Conservation (phyloP, 2,888 invertebrate genomes). For the Plebejus argus region DNA sequence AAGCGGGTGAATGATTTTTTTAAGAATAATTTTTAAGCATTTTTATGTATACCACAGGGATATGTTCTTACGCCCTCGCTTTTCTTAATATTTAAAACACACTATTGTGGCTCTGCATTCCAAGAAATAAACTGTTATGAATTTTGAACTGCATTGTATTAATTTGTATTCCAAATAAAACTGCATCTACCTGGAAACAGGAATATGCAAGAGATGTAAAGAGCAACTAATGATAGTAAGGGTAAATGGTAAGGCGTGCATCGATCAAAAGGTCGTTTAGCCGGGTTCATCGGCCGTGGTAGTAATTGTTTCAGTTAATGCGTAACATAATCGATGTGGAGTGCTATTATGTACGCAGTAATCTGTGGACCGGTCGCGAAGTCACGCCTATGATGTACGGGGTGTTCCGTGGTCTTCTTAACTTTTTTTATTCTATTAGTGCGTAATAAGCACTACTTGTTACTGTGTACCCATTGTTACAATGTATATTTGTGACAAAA, state of each 20-base stretch:
- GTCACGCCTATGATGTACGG: slow-evolving; percentile 62
- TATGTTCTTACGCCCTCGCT: neutral
- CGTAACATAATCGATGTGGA: slow-evolving; percentile 60
- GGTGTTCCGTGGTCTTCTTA: slow-evolving; percentile 39
- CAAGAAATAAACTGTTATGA: neutral
- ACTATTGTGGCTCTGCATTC: neutral
- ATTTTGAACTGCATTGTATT: neutral
- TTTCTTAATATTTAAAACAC: neutral
- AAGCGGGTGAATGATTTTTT: neutral
- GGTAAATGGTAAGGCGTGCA: slow-evolving; percentile 27
- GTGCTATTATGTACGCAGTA: slow-evolving; percentile 57
- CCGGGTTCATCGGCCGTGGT: slow-evolving; percentile 42
- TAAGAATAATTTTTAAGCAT: neutral
- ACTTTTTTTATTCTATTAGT: neutral
- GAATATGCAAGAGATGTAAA: neutral
- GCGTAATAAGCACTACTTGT: neutral
- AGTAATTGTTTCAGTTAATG: slow-evolving; percentile 61
- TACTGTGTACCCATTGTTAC: neutral
- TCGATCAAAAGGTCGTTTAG: slow-evolving; percentile 44
- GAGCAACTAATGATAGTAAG: neutral
- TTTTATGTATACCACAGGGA: neutral
- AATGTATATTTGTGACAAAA: too few species aligned
- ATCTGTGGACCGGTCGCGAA: slow-evolving; percentile 66
- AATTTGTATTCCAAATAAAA: slow-evolving; percentile 4
- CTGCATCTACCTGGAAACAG: neutral